phyloP scores from a whole-genome alignment of 1,140 invertebrate species.

The Zelostemma sp. region DNA sequence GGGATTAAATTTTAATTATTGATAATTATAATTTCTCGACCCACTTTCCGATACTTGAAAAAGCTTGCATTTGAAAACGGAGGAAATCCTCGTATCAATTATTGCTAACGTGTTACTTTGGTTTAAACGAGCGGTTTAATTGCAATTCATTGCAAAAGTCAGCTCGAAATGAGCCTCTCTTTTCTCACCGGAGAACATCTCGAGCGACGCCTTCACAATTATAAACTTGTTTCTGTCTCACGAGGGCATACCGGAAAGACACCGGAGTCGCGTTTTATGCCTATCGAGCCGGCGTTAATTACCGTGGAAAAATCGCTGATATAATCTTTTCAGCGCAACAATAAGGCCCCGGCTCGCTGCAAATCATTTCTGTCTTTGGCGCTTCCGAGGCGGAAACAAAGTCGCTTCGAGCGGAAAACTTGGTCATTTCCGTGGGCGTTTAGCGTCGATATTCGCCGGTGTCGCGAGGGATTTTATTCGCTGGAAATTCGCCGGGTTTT shows the following conservation, averaged over 20 bases:
- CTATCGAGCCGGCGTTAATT: conserved; percentile 45
- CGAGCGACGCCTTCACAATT: conserved; percentile 35
- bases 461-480: conserved; percentile 33
- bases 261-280: conserved; percentile 37
- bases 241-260: conserved; percentile 41
- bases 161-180: conserved; percentile 6
- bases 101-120: neutral
- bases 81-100: neutral
- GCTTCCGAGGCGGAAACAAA: conserved; percentile 8
- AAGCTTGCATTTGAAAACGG: neutral
- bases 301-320: conserved; percentile 47
- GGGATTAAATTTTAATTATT: neutral
- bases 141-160: neutral
- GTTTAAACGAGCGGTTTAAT: neutral
- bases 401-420: no score
- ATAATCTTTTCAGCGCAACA: conserved; percentile 40
- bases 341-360: conserved; percentile 22
- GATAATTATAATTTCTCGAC: neutral
- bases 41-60: neutral
- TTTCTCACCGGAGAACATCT: conserved; percentile 29
- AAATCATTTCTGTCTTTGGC: conserved; percentile 22
- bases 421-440: no score
- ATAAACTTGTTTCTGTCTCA: conserved; percentile 48
- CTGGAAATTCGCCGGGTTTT: conserved; percentile 28
- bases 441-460: conserved; percentile 41